phyloP scores from a whole-genome alignment of 2,888 invertebrate genomes.

The Eucriotettix oculatus region DNA sequence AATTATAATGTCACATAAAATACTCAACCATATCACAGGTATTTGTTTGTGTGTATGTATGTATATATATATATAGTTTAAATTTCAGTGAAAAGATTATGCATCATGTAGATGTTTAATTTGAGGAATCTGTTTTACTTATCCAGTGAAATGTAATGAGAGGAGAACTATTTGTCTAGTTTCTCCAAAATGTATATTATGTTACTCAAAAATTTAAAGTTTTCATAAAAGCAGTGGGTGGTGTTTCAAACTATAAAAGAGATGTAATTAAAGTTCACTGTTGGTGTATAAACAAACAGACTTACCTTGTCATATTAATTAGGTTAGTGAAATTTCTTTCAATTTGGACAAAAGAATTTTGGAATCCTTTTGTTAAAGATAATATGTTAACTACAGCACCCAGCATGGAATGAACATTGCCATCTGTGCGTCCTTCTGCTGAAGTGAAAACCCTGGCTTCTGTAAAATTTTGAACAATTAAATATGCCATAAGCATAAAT shows the following conservation, averaged over 20 bases:
- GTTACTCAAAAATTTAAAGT: no score
- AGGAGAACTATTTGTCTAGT: no score
- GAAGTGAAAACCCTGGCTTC: neutral
- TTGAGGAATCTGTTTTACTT: no score
- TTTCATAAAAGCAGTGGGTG: no score
- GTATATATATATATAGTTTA: neutral
- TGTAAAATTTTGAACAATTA: neutral
- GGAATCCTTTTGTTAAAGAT: neutral
- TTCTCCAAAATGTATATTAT: no score
- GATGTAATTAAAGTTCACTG: no score
- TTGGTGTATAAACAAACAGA: neutral
- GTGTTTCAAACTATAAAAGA: no score
- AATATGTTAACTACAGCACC: neutral
- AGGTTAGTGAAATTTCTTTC: constrained; percentile 14
- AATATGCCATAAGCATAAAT: neutral
- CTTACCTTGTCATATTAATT: constrained; percentile 16
- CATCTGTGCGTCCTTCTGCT: neutral
- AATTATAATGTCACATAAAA: neutral
- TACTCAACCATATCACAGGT: neutral
- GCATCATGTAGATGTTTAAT: no score
- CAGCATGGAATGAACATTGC: neutral
- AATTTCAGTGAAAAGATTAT: no score
- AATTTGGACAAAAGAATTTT: constrained; percentile 2
- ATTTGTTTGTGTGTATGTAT: neutral
- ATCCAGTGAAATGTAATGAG: no score